A percentile compares a stretch with the other conserved stretches of the same genome.
phyloP scores from a whole-genome alignment of 1,140 invertebrate species.

The Dendrolimus kikuchii region DNA sequence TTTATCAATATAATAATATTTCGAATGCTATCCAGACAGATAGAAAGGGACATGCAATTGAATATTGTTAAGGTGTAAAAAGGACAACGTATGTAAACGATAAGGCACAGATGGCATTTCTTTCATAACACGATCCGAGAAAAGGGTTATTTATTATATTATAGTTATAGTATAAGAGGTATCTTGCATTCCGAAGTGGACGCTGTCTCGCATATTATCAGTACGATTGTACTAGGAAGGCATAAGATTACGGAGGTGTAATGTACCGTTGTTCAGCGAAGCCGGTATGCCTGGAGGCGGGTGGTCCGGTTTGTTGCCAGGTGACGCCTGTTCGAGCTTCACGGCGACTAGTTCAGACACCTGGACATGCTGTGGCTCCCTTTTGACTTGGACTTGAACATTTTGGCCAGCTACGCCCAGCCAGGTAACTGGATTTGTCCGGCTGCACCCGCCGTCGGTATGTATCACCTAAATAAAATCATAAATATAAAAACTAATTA shows the following conservation, averaged over 20 bases:
- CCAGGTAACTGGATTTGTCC: constrained; percentile 75
- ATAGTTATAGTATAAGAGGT: not conserved
- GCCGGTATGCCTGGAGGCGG: constrained; percentile 43
- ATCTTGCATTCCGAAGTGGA: not conserved
- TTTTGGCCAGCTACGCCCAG: constrained; percentile 51
- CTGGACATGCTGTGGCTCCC: constrained; percentile 56
- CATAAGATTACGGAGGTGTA: constrained; percentile 11
- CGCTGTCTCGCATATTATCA: constrained; percentile 15
- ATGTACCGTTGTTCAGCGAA: constrained; percentile 61
- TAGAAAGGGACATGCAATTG: no score
- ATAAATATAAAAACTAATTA: constrained; percentile 6
- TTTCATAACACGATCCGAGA: no score
- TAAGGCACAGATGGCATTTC: no score
- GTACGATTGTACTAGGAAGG: constrained; percentile 17
- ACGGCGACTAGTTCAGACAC: constrained; percentile 58
- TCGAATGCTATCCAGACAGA: no score
- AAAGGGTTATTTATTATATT: no score
- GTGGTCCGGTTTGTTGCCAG: constrained; percentile 47
- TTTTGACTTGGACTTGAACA: constrained; percentile 60
- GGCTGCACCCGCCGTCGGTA: constrained; percentile 66
- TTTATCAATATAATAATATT: no score
- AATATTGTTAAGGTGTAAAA: no score
- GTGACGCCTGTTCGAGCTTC: constrained; percentile 65
- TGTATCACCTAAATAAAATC: constrained; percentile 35
- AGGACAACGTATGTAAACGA: no score